Evolutionary conservation across 2,797 vertebrate genomes (phyloP), one percentile per base, ranked within the genome.

Genomic region (Argyrosomus regius): DNA sequence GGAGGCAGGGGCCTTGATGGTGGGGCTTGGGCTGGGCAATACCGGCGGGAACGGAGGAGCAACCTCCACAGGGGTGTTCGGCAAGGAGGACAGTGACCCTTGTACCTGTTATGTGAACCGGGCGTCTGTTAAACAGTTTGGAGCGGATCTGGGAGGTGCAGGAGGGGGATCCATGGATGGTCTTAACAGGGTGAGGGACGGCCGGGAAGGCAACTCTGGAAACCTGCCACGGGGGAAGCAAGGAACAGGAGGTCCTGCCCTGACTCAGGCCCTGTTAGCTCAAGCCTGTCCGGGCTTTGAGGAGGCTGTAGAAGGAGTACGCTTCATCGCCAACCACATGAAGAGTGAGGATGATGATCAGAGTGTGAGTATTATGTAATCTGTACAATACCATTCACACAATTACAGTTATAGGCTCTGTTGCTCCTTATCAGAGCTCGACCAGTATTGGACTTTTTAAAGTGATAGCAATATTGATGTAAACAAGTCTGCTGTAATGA

Each of bases 301-400:
- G 5, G 94, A 92, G 87, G 94, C 94, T 3, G 94, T 93, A 67
- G 94, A 94, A 26, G 91, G 94, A 75, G 94, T 94, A 12, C 95
- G 93, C 83, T 96, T 95, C 89, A 95, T 95, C 14, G 92, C 95
- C 0, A 97, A 97, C 90, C 98, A 98, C 94, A 97, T 99, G 97
- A 97, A 97, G 89, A 96, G 96, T 0, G 98, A 99, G 87, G 98
- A 99, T 0, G 97, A 99, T 0, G 97, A 99, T 78, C 98, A 97
- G 93, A 99, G 98, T 0, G 98, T 99, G 88, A 98, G 98, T 97
- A 75, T 80, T 41, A 12, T 35, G 48, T 46, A 39, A 35, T 65
- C 41, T 57, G n/a, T 65, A 3, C 13, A 6, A 41, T 18, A 20
- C 48, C 1, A 20, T 64, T 59, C 10, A 50, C 31, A 61, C 0